Evolutionary conservation across 2,888 invertebrate species (phyloP).

Genomic region (Protodeltote pygarga): DNA sequence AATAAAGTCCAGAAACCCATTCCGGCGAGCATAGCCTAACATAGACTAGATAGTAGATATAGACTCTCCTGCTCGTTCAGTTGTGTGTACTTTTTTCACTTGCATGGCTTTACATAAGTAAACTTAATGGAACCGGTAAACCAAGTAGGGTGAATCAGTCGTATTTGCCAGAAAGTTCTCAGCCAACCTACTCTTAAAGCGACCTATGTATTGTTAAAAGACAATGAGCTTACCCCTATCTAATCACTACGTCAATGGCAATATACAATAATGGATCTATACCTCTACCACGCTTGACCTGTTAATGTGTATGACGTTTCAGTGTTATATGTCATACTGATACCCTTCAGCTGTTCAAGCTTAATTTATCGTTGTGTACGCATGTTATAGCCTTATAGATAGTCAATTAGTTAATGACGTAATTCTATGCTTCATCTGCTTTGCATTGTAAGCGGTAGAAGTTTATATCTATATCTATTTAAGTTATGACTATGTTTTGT

Average conservation of each 20-base stretch:
- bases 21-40: constrained; percentile 4
- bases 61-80: not conserved
- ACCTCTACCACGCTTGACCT: no score
- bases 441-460: constrained; percentile 14
- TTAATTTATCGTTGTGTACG: constrained; percentile 4
- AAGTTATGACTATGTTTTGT: constrained; percentile 11
- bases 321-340: not conserved
- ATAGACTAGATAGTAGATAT: no score
- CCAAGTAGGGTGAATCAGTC: no score
- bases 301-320: no score
- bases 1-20: constrained; percentile 23
- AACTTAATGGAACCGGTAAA: no score
- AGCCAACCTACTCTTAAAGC: no score
- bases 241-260: no score
- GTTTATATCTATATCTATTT: constrained; percentile 1
- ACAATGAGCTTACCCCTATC: no score
- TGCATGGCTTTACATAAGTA: no score
- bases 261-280: no score
- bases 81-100: not conserved
- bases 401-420: constrained; percentile 9
- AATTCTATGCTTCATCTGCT: constrained; percentile 26
- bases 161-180: no score
- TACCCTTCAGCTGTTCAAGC: not conserved
- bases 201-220: no score
- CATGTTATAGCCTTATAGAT: constrained; percentile 11